A percentile compares a stretch with the other conserved stretches of the same genome.
These are phyloP conservation scores for Suillia variegata DNA, from an alignment of 2,888 invertebrate species.

Conservation along the genomic window DNA sequence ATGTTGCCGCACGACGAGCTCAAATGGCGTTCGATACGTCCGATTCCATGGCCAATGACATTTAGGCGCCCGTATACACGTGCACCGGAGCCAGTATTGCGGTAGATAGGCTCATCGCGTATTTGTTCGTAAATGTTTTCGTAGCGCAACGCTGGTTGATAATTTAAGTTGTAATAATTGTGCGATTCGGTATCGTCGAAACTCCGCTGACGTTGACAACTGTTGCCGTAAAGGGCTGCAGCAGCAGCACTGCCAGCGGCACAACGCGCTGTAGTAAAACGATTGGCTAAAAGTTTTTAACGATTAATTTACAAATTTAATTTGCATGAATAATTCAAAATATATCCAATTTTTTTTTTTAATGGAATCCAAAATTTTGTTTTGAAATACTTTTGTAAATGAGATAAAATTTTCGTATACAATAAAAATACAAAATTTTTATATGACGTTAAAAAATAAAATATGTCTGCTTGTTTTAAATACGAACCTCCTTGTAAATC, in stretches of 20 bases:
- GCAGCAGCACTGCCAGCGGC: constrained; percentile 42
- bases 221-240: constrained; percentile 35
- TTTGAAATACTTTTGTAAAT: not conserved
- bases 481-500: constrained; percentile 56
- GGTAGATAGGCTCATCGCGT: constrained; percentile 62
- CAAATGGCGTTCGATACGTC: constrained; percentile 67
- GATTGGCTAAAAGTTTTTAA: constrained; percentile 41
- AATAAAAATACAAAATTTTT: too few relatives aligned
- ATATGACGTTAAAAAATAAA: too few relatives aligned
- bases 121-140: constrained; percentile 66
- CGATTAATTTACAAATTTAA: too few relatives aligned
- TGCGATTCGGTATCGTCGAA: constrained; percentile 62
- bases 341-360: too few relatives aligned
- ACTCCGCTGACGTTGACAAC: constrained; percentile 56
- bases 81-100: constrained; percentile 42
- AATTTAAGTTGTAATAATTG: constrained; percentile 57
- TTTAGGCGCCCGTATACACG: constrained; percentile 65
- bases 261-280: constrained; percentile 43
- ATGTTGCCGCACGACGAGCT: constrained; percentile 72
- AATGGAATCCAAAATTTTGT: too few relatives aligned
- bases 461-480: too few relatives aligned
- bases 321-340: too few relatives aligned
- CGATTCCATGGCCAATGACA: constrained; percentile 65
- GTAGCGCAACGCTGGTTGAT: constrained; percentile 53
- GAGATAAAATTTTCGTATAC: too few relatives aligned